These are phyloP conservation scores for Brassicogethes aeneus DNA, from an alignment of 2,888 invertebrate genomes.

Conservation along the genomic window DNA sequence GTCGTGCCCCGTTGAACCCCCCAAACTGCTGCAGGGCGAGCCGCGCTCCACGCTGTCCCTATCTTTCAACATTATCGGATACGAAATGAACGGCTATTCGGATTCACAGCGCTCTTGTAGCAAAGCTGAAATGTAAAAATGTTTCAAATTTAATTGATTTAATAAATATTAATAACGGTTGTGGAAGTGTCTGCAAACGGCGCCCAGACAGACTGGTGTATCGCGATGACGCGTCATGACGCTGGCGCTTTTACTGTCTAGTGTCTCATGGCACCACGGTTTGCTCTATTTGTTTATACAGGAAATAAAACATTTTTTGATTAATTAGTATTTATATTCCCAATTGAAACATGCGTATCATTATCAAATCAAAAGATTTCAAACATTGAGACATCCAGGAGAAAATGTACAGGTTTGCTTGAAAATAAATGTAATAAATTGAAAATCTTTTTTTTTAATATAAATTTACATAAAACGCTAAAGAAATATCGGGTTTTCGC, in stretches of 20 bases:
- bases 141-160: slow-evolving; percentile 9
- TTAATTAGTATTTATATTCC: no score
- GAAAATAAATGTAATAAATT: no score
- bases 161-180: slow-evolving; percentile 7
- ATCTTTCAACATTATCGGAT: slow-evolving; percentile 57
- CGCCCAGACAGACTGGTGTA: background rate
- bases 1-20: slow-evolving; percentile 34
- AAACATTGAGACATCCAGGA: no score
- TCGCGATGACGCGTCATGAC: background rate
- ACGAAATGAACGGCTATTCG: no score
- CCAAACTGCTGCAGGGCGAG: slow-evolving; percentile 40
- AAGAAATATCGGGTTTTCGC: no score
- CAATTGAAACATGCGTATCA: no score
- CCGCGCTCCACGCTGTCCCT: slow-evolving; percentile 49
- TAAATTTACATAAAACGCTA: no score
- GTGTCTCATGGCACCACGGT: no score
- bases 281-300: background rate
- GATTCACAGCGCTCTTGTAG: no score
- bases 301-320: background rate
- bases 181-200: background rate
- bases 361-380: no score
- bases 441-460: no score
- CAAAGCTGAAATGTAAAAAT: slow-evolving; percentile 7
- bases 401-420: no score
- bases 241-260: background rate